A percentile compares a stretch with the other conserved stretches of the same genome.
These are phyloP conservation scores for Montipora efflorescens DNA, from an alignment of 64 coral and sea anemone genomes.

Conservation along the genomic window DNA sequence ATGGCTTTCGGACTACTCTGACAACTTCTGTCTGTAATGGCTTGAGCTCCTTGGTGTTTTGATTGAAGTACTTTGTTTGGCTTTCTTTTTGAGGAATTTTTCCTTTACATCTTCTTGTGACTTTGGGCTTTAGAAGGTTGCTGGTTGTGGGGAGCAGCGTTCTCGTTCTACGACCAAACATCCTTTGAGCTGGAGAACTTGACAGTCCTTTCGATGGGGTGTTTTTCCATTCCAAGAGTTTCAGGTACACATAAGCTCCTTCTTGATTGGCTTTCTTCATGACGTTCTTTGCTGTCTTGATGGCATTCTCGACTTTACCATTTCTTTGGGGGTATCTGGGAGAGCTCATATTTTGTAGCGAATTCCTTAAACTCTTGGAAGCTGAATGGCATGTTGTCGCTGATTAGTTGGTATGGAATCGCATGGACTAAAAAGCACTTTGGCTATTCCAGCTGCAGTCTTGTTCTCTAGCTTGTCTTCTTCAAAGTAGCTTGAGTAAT, in stretches of 20 bases:
- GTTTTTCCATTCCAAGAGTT: too few relatives aligned
- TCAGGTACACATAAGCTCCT: too few relatives aligned
- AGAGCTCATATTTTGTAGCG: neutral
- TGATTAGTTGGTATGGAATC: slow-evolving; percentile 19
- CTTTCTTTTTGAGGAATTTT: neutral
- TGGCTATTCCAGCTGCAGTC: neutral
- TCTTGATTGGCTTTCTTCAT: neutral
- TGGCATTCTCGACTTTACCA: too few relatives aligned
- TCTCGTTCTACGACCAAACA: slow-evolving; percentile 9
- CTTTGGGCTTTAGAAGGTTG: neutral
- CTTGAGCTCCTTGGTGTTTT: neutral
- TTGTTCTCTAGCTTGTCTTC: neutral
- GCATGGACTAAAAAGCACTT: neutral
- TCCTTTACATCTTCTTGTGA: neutral
- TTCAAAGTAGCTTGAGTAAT: slow-evolving; percentile 17
- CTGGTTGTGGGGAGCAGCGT: slow-evolving; percentile 27
- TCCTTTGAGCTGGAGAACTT: neutral
- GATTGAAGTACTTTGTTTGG: neutral
- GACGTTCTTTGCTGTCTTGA: too few relatives aligned
- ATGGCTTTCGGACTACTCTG: neutral
- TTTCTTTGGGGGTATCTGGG: too few relatives aligned
- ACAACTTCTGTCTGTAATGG: neutral
- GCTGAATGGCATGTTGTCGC: neutral
- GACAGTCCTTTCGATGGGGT: slow-evolving; percentile 13
- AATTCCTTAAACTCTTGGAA: neutral